Base-by-base conservation (phyloP, 2,888 invertebrate genomes). In the Phaonia tiefii region DNA sequence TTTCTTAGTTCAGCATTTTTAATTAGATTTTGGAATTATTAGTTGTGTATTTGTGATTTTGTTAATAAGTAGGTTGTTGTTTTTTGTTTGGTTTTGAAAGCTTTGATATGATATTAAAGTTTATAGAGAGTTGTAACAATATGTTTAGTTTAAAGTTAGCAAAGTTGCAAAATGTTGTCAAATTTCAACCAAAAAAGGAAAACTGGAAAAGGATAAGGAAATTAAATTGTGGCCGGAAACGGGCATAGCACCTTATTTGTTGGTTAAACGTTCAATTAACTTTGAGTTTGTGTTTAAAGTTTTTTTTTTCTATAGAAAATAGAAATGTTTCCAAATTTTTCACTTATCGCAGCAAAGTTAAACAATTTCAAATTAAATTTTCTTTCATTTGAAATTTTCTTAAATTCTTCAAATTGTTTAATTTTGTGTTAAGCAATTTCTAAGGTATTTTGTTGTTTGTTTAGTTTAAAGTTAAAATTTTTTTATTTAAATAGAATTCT, bases 51-150 rank as follows among this genome's bases (percentile, higher is more conserved):
- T 42, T 63, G 22, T 67, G 11, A 2, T 42, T 37, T 13, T 39
- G 37, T 46, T 71, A 49, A n/a, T n/a, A 13, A 17, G 20, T 60
- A 51, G 22, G 17, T 51, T 56, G n/a, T 20, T 63, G 11, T 63
- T 25, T 20, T 42, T 60, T 46, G 17, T 65, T 15, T 42, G 39
- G 39, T 67, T 69, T 31, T 56, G 71, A 81, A 81, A 81, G 80
- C 81, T 73, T 81, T 78, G 81, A 81, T 81, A 81, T 81, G 81
- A 81, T 78, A 63, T 69, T 31, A 75, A 63, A 75, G 71, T 74
- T 67, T 79, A 72, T 60, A 69, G 72, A 70, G 49, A 81, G 72
- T 81, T 75, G 80, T 42, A 44, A 42, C 42, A 44, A 31, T 49
- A 31, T 20, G 25, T 65, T 63, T 11, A 17, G 25, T 46, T 63